Evolutionary conservation across 1,140 invertebrate species (phyloP), one percentile per base, ranked within the genome.

Genomic region (Heterodera carotae): DNA sequence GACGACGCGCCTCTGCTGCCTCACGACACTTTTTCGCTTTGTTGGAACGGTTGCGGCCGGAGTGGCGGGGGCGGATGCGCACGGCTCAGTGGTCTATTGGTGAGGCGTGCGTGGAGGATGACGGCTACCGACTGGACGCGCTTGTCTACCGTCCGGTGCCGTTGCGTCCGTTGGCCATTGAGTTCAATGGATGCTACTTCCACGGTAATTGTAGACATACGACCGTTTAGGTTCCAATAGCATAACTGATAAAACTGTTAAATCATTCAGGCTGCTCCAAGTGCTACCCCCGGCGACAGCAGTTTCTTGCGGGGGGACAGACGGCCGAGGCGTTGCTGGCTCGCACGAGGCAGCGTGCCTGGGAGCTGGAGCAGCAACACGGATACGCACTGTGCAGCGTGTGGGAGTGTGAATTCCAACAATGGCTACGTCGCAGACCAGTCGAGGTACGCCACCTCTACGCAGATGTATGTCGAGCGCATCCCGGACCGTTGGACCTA

Each of bases 361-460:
- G 59, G 39, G 39, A 67, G 33, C 36, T 72, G n/a, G 39, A 72
- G 31, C 15, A 72, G 33, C 25, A 27, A 1, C 31, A 53, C 6
- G 70, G 70, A 15, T 72, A 4, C 36, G 5, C 31, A 59, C 5
- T 72, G 36, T 31, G 64, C 36, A 6, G 22, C 22, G 59, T 53
- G 18, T 43, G 39, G 39, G 39, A 43, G 39, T 43, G 39, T 12
- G 39, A 6, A 6, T 43, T 43, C 39, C n/a, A n/a, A n/a, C n/a
- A n/a, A n/a, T n/a, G n/a, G n/a, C n/a, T n/a, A n/a, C n/a, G n/a
- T n/a, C n/a, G n/a, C 86, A 97, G 93, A 68, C 95, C 92, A 81
- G 97, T 92, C 84, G 96, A 93, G 69, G 93, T 94, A 80, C 95
- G 92, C 76, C 97, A 90, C 79, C 94, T 91, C 15, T 83, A 36